Base-by-base conservation (phyloP, 1,140 invertebrate genomes). In the Drosophila pseudoobscura region DNA sequence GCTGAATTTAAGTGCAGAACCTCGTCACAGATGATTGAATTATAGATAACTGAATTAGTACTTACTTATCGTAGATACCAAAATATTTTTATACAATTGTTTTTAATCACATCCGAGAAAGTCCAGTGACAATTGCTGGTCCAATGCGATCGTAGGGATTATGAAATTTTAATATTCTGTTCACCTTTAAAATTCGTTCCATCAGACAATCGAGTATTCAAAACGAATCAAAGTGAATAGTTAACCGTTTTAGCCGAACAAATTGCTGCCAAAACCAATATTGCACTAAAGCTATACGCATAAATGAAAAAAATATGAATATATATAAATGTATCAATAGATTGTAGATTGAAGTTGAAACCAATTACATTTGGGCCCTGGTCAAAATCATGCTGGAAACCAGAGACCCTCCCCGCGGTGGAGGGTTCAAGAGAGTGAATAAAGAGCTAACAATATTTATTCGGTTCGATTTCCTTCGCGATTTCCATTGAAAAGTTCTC, bases 341-440 rank as follows among this genome's bases (percentile, higher is more conserved):
- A 74, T 72, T 63, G 61, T 80, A 68, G 68, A 66, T 43, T 71
- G 65, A 46, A 20, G 46, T 26, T n/a, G 49, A 76, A 76, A 65
- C 43, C 70, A 75, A 65, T 53, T 65, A 49, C 68, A 24, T 71
- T 46, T 31, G 22, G 49, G 43, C 44, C 9, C 35, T 47, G 68
- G 68, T 59, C 54, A 31, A 41, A 71, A 76, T 13, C 49, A 31
- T 45, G 49, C n/a, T 13, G 7, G 13, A 49, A 35, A 43, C 20
- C 43, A 62, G 24, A 35, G 41, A 54, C 13, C 24, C 24, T 26
- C 0, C 24, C 3, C 4, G 24, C 24, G 24, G 24, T 5, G 3
- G 3, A 5, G 24, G 17, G 44, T 24, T 20, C 24, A 47, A 62
- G 29, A 8, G 15, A 62, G 24, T 31, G 43, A 62, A 46, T 46